phyloP scores from a whole-genome alignment of 2,888 invertebrate genomes.

The Drosophila peninsularis region DNA sequence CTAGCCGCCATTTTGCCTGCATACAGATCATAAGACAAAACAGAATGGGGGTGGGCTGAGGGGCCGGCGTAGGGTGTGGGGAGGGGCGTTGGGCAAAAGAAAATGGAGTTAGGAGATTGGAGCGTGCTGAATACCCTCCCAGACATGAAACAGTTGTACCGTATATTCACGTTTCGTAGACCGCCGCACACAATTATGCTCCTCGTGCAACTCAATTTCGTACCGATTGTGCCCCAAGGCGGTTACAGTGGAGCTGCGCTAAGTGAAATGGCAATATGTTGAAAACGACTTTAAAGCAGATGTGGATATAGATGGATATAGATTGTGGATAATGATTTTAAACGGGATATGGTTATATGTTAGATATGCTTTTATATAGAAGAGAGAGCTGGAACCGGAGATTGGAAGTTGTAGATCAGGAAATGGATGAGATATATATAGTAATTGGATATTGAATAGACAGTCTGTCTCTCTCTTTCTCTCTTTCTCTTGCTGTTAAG shows the following conservation, averaged over 20 bases:
- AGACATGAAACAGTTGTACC: slow-evolving; percentile 7
- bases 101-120: slow-evolving; percentile 1
- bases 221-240: slow-evolving; percentile 5
- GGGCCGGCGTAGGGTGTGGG: neutral
- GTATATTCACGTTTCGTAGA: slow-evolving; percentile 2
- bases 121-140: slow-evolving; percentile 1
- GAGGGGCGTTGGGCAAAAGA: neutral
- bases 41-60: neutral
- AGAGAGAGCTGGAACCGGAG: too few species aligned
- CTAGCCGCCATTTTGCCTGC: slow-evolving; percentile 27
- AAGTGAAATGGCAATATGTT: neutral
- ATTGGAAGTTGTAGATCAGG: too few species aligned
- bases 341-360: too few species aligned
- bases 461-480: too few species aligned
- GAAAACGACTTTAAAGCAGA: neutral
- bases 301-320: too few species aligned
- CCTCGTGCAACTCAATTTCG: slow-evolving; percentile 7
- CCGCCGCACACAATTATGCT: slow-evolving; percentile 11
- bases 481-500: too few species aligned
- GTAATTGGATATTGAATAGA: too few species aligned
- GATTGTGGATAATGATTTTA: too few species aligned
- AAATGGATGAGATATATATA: too few species aligned
- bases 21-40: slow-evolving; percentile 39
- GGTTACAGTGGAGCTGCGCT: slow-evolving; percentile 3
- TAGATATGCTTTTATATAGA: too few species aligned